Base-by-base conservation (phyloP, 1,140 invertebrate species). In the Melipona quadrifasciata region DNA sequence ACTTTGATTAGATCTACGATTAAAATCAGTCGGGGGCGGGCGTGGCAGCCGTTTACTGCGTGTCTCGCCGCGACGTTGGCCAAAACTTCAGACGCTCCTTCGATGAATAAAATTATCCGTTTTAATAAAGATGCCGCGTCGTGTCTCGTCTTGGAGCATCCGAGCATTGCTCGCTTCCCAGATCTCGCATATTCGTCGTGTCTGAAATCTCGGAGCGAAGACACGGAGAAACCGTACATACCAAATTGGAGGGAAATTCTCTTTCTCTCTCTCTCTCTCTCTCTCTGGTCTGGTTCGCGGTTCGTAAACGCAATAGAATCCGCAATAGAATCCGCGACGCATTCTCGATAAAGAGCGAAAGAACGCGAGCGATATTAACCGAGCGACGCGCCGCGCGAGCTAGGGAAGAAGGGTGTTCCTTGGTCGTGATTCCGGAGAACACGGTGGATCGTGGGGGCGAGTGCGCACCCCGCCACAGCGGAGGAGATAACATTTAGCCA, bases 401-500 rank as follows among this genome's bases (percentile, higher is more conserved):
- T 47, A 47, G 6, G 39, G 39, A 17, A 31, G 31, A 31, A 1
- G 27, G 10, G 17, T 12, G 11, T 19, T 71, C 73, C 82, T 73
- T 34, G 21, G 57, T 47, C 39, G 27, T 31, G 68, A 85, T 73
- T 64, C 64, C 68, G 55, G 31, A 6, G 82, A 70, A 85, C 68
- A 81, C 76, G 27, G 27, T 39, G 57, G 8, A 61, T 58, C 71
- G 58, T 21, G 21, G 21, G 67, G 51, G 58, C 58, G 61, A 79
- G 67, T n/a, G 68, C 0, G 34, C 65, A 57, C n/a, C 72, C 77
- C 81, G 27, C 39, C 81, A 55, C 34, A 24, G 16, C 39, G 89
- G 86, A 74, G 80, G 91, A 92, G 91, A 93, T 92, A 93, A 93
- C 92, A 91, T 93, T 93, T 91, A 92, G 86, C 84, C 81, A 57